Base-by-base conservation (phyloP, 1,140 invertebrate species). In the Hycleus cichorii region DNA sequence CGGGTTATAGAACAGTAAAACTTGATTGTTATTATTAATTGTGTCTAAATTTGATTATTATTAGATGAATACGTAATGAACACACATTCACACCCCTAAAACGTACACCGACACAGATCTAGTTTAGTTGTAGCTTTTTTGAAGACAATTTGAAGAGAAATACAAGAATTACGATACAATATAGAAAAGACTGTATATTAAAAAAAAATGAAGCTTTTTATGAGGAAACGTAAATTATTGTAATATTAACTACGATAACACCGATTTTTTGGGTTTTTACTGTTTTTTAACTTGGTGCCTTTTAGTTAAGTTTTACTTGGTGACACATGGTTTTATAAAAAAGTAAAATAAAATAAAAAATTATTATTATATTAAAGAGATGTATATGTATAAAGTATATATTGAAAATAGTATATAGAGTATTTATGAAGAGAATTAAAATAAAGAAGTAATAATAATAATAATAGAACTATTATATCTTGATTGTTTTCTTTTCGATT, bases 291-390 rank as follows among this genome's bases (percentile, higher is more conserved):
- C 60, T 53, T 60, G 60, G 63, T 63, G 58, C 47, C 51, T 65
- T 67, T 69, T 64, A 65, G 64, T 70, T 70, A 69, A 69, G 64
- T 68, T 67, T 67, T 68, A 65, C 59, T 70, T 72, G 70, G 68
- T 72, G 67, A 71, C 68, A 71, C 68, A 68, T 69, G 68, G 68
- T 72, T 71, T 72, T 70, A 68, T 69, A 69, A 70, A 68, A 67
- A 59, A 64, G 4, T 32, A 32, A 32, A 32, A 32, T 5, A 32
- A 32, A 32, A 32, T 32, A 5, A 32, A 32, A 32, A 32, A 32
- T 18, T 18, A 32, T 32, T 32, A 32, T 32, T 32, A 62, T 62
- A 64, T 62, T 18, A 67, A 69, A 70, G 61, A 70, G 64, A 69
- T 68, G 64, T 67, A 69, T 68, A 70, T 71, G 70, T 70, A 71